These are phyloP conservation scores for Caiman crocodilus DNA, from an alignment of 2,797 vertebrate species.

Conservation along the genomic window DNA sequence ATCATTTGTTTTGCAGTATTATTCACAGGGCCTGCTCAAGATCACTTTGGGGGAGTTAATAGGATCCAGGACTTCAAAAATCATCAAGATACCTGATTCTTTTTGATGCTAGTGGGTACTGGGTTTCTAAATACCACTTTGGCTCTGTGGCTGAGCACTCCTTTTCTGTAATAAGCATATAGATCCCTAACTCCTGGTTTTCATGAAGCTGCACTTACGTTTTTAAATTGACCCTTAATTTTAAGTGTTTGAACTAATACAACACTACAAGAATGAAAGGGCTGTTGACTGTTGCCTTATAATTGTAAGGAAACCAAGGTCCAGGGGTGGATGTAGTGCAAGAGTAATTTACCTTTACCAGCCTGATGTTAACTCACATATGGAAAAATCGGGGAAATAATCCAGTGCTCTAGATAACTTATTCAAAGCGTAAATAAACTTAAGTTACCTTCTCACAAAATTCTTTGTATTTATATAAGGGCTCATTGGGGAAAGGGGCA, in stretches of 20 bases:
- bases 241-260: background rate
- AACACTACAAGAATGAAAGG: too few relatives aligned
- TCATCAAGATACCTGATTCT: too few relatives aligned
- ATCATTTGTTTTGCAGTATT: too few relatives aligned
- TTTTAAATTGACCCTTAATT: background rate
- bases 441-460: background rate
- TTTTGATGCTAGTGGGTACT: too few relatives aligned
- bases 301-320: background rate
- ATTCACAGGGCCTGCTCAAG: background rate
- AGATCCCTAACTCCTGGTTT: background rate
- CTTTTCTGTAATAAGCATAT: background rate
- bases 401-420: background rate
- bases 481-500: background rate
- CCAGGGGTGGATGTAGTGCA: background rate
- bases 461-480: background rate
- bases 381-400: conserved; percentile 10
- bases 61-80: too few relatives aligned
- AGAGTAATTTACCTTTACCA: background rate
- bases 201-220: background rate
- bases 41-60: background rate
- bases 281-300: background rate
- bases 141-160: background rate
- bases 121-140: too few relatives aligned
- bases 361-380: background rate
- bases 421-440: background rate